These are phyloP conservation scores for Neomonachus schauinslandi DNA, from an alignment of 2,113 vertebrate genomes.

Conservation along the genomic window DNA sequence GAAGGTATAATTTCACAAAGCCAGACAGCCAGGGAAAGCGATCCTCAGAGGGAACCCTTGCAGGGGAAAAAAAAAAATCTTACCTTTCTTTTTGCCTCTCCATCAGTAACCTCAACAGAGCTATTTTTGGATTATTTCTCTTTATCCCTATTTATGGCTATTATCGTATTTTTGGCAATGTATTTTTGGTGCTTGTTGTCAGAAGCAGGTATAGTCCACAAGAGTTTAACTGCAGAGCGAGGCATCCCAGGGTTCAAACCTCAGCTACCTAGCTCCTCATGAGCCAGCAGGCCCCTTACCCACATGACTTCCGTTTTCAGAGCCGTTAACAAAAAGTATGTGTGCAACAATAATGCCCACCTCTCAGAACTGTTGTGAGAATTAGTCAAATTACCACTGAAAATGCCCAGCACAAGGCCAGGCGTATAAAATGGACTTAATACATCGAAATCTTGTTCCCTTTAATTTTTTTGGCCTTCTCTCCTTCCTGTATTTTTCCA, in stretches of 20 bases:
- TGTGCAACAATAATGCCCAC: background rate
- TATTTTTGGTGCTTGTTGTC: background rate
- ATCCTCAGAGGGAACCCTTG: background rate
- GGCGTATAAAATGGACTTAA: background rate
- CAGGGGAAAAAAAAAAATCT: background rate
- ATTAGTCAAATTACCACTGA: background rate
- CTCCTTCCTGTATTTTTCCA: background rate
- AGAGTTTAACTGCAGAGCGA: background rate
- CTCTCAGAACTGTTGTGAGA: background rate
- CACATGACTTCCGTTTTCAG: background rate
- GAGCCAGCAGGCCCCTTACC: background rate
- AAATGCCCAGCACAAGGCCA: background rate
- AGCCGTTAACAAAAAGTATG: background rate
- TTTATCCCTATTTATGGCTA: background rate
- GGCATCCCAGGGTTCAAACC: background rate
- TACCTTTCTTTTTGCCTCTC: background rate
- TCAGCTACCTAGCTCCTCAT: background rate
- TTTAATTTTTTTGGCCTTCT: background rate
- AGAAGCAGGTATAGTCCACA: background rate
- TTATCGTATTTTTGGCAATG: background rate
- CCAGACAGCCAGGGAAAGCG: constrained; percentile 46
- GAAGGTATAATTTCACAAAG: constrained; percentile 63
- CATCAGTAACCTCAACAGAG: background rate
- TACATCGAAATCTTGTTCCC: background rate
- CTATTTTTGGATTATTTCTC: background rate